Evolutionary conservation across 1,140 invertebrate genomes (phyloP).

Genomic region (Trachymyrmex septentrionalis): DNA sequence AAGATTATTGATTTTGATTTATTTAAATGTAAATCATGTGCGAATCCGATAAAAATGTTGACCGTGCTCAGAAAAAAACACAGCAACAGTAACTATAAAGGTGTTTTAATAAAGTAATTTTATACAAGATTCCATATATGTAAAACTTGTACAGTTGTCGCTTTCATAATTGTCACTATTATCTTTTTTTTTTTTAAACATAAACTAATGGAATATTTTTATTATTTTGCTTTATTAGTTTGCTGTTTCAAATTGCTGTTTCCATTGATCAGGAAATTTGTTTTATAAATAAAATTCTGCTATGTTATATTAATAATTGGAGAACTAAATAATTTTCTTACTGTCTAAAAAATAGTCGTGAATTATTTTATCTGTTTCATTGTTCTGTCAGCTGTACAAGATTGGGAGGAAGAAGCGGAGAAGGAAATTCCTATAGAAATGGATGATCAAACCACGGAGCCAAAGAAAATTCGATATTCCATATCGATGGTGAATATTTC

Average conservation of each 20-base stretch:
- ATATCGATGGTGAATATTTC: conserved; percentile 67
- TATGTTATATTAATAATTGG: neutral
- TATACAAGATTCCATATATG: too few species aligned
- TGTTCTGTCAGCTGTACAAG: conserved; percentile 6
- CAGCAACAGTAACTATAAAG: too few species aligned
- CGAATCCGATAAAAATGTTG: neutral
- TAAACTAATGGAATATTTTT: neutral
- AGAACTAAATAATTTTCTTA: neutral
- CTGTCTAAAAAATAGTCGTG: neutral
- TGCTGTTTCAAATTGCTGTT: neutral
- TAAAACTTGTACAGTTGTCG: too few species aligned
- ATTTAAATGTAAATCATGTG: conserved; percentile 30
- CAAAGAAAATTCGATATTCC: conserved; percentile 71
- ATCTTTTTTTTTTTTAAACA: neutral
- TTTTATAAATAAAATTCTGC: conserved; percentile 4
- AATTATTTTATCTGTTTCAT: neutral
- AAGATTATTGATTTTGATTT: conserved; percentile 42
- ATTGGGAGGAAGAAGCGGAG: conserved; percentile 65
- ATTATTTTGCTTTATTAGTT: conserved; percentile 10
- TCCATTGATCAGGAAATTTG: neutral
- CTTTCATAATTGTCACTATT: too few species aligned
- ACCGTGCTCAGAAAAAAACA: neutral
- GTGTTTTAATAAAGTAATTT: too few species aligned
- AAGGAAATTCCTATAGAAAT: conserved; percentile 49
- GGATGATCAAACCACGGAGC: conserved; percentile 8